These are phyloP conservation scores for Drepana falcataria DNA, from an alignment of 2,888 invertebrate genomes.

Conservation along the genomic window DNA sequence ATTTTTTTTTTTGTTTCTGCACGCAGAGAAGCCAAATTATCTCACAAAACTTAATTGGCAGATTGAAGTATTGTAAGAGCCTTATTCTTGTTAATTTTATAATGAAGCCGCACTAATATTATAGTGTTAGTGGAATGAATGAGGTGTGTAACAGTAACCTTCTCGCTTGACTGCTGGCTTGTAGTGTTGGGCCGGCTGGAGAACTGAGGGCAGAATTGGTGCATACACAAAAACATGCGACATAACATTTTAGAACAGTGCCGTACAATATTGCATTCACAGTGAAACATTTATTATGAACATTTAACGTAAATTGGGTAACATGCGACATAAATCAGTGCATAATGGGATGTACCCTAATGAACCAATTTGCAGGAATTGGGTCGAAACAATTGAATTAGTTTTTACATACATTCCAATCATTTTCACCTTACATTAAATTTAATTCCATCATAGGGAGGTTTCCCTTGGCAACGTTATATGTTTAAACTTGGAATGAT, in stretches of 20 bases:
- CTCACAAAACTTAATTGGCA: no score
- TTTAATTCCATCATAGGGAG: no score
- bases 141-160: conserved; percentile 37
- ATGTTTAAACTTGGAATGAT: no score
- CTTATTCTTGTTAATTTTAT: background rate
- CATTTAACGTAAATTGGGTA: background rate
- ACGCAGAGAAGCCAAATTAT: no score
- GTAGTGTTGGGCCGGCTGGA: conserved; percentile 13
- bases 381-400: background rate
- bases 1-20: no score
- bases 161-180: conserved; percentile 17
- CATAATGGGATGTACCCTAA: background rate
- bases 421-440: no score
- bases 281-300: background rate
- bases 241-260: conserved; percentile 26
- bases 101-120: no score
- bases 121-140: conserved; percentile 17
- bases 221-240: conserved; percentile 43
- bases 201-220: conserved; percentile 51
- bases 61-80: no score
- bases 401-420: no score
- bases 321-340: background rate
- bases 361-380: background rate
- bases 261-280: conserved; percentile 8
- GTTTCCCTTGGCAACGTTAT: no score